Evolutionary conservation across 2,888 invertebrate species (phyloP), one percentile per base, ranked within the genome.

Genomic region (Lepidocyrtinus sp.): DNA sequence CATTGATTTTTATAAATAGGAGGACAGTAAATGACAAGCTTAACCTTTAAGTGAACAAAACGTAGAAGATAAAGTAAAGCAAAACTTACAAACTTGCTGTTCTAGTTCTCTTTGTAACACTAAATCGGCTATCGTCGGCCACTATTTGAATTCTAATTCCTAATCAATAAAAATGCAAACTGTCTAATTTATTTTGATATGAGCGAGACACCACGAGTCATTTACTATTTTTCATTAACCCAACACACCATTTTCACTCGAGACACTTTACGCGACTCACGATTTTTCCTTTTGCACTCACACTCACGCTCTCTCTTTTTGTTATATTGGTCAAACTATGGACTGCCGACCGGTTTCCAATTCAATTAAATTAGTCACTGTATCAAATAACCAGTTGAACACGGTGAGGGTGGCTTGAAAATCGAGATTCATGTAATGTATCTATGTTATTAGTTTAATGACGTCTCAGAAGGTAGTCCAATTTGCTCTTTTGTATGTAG

Each of bases 391-490:
- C 36, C 36, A 36, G 36, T 36, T 36, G 12, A 36, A 36, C 36
- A 36, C 36, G 36, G 36, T 36, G 36, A 36, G 36, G 36, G 36
- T 36, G 36, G 36, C 12, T 36, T 36, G 36, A 36, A 36, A 36
- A 36, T 36, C 36, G 36, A 36, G 36, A 36, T 12, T 36, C 25
- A 9, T 24, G 24, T 22, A 61, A 26, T 19, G 19, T 64, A 36
- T 27, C n/a, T 46, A 45, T 27, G 15, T 21, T 22, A 67, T 67
- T 67, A 67, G 22, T 24, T 46, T 67, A 46, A 67, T 45, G 21
- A 27, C 46, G 46, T 67, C 67, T 36, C 67, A 67, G 12, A 45
- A 45, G 67, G 67, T 19, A 67, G 24, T 46, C 19, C 19, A 67
- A 67, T 67, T 67, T 46, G 67, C 46, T 27, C 64, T 64, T 64